These are phyloP conservation scores for Macroramphosus scolopax DNA, from an alignment of 2,797 vertebrate species.

Conservation along the genomic window DNA sequence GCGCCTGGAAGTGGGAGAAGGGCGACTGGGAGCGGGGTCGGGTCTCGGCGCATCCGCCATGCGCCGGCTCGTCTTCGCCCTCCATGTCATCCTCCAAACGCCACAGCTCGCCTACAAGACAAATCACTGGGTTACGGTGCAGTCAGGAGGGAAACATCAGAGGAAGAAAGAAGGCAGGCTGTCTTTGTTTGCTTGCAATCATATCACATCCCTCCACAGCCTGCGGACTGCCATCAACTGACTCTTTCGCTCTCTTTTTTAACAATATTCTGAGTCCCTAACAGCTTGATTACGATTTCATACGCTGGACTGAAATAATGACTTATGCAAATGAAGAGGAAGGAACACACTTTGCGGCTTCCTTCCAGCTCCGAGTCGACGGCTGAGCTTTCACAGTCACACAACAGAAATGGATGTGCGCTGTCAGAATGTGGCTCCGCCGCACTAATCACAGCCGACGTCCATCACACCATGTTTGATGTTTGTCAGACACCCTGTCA, in stretches of 20 bases:
- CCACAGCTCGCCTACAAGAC: conserved; percentile 90
- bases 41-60: conserved; percentile 22
- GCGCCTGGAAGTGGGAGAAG: conserved; percentile 80
- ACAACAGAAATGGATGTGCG: conserved; percentile 28
- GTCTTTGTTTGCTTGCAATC: no score
- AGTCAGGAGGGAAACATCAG: not conserved
- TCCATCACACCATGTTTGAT: conserved; percentile 24
- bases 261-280: no score
- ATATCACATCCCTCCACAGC: no score
- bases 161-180: no score
- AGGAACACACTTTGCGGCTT: conserved; percentile 10
- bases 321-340: conserved; percentile 23
- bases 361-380: conserved; percentile 20
- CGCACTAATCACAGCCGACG: conserved; percentile 34
- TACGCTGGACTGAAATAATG: conserved; percentile 25
- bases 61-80: conserved; percentile 53
- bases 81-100: conserved; percentile 82
- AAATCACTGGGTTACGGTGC: no score
- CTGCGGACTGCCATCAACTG: no score
- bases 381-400: conserved; percentile 11
- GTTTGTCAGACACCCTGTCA: no score
- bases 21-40: conserved; percentile 79
- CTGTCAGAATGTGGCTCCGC: no score
- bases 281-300: no score
- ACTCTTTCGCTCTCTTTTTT: no score